Conservation (phyloP, 2,888 invertebrate species). For the Xestia xanthographa region DNA sequence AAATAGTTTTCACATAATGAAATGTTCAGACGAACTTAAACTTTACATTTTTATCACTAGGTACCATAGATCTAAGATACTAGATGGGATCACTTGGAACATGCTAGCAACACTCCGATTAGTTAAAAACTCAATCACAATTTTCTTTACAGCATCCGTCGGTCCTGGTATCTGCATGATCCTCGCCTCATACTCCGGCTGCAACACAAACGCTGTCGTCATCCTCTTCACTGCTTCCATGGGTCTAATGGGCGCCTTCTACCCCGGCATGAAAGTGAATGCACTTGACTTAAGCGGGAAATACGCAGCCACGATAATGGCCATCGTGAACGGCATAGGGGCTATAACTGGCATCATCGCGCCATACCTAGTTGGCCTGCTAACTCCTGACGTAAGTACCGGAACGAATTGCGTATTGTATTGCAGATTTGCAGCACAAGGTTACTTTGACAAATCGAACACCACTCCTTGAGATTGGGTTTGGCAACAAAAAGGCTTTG, state of each 20-base stretch:
- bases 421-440: slow-evolving; percentile 49
- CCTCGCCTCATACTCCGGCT: slow-evolving; percentile 93
- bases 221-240: slow-evolving; percentile 92
- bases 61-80: neutral
- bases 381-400: slow-evolving; percentile 92
- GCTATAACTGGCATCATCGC: slow-evolving; percentile 93
- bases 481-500: slow-evolving; percentile 46
- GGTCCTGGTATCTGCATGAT: slow-evolving; percentile 93
- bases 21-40: neutral
- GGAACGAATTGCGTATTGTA: slow-evolving; percentile 63
- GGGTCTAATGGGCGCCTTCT: slow-evolving; percentile 93
- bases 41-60: neutral
- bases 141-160: slow-evolving; percentile 89
- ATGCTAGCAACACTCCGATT: neutral
- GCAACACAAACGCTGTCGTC: slow-evolving; percentile 91
- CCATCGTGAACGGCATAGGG: slow-evolving; percentile 93
- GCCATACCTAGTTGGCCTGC: slow-evolving; percentile 92
- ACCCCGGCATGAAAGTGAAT: slow-evolving; percentile 93
- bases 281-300: slow-evolving; percentile 92
- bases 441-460: slow-evolving; percentile 39
- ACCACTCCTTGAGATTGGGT: slow-evolving; percentile 36
- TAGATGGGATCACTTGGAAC: neutral
- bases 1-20: neutral
- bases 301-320: slow-evolving; percentile 93
- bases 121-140: neutral